phyloP scores from a whole-genome alignment of 2,888 invertebrate species.

The Phengaris arion region DNA sequence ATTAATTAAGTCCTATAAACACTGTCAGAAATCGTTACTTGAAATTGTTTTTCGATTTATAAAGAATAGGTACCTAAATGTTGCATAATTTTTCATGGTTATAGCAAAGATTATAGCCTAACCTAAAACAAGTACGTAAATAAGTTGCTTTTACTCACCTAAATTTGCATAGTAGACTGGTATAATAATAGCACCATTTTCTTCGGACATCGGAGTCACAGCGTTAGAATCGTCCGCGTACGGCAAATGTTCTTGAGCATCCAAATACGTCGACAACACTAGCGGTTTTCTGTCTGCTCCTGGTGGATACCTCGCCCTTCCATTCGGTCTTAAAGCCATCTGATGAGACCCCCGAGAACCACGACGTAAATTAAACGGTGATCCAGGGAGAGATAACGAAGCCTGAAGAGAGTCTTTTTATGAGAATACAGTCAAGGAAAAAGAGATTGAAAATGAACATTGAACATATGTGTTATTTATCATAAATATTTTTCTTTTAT shows the following conservation, averaged over 20 bases:
- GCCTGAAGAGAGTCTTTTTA: constrained; percentile 81
- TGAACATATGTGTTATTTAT: neutral
- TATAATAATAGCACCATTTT: constrained; percentile 96
- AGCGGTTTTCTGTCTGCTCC: constrained; percentile 95
- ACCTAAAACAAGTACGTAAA: neutral
- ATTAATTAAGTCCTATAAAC: neutral
- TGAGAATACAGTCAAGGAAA: neutral
- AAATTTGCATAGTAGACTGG: constrained; percentile 93
- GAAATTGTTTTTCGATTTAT: constrained; percentile 1
- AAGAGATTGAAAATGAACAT: neutral
- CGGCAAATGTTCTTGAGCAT: constrained; percentile 96
- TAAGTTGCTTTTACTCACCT: constrained; percentile 68
- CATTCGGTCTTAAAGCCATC: constrained; percentile 90
- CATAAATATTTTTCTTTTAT: constrained; percentile 9
- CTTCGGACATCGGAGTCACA: constrained; percentile 98
- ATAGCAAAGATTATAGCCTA: neutral
- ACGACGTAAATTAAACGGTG: constrained; percentile 95
- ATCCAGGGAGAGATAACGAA: constrained; percentile 97
- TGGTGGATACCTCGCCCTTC: constrained; percentile 88
- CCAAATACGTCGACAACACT: constrained; percentile 95
- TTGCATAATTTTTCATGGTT: constrained; percentile 6
- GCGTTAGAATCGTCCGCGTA: constrained; percentile 98
- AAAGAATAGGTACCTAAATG: neutral
- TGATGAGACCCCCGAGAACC: constrained; percentile 95
- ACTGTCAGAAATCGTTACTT: neutral